Evolutionary conservation across 2,888 invertebrate species (phyloP), one percentile per base, ranked within the genome.

Genomic region (Ellobium chinense): DNA sequence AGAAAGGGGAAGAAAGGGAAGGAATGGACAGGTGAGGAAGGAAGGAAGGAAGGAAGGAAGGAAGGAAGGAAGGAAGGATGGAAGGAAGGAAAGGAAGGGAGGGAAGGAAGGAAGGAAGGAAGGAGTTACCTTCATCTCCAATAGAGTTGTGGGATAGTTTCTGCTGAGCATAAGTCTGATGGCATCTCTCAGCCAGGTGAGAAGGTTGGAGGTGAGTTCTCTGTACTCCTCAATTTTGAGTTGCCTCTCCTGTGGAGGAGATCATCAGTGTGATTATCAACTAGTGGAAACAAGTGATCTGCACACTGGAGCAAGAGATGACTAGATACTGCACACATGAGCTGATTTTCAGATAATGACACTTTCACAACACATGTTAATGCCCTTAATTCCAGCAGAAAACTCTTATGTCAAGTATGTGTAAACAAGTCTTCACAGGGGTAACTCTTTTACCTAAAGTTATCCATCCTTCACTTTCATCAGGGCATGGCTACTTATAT

Each of bases 161-260:
- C 97, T 96, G 93, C 97, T 97, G 80, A 96, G 95, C 96, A 97
- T 96, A 86, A 96, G 94, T 83, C 96, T 95, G 90, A 96, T 96
- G 92, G 97, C 97, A 94, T 98, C 97, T 88, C 96, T 95, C 91
- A 98, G 96, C 99, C 99, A 99, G 89, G 96, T 95, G 88, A 97
- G 96, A 86, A 99, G 95, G 86, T 95, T 95, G 83, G 96, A 96
- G 36, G 98, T 97, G 90, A 97, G 94, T 91, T 98, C 98, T 89
- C 97, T 95, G 94, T 98, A 99, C 91, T 98, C 97, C 88, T 97
- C 96, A 85, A 97, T 96, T 88, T 97, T 96, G 86, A 97, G 95
- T 93, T 98, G 97, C 65, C 90, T 82, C 85, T 92, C 92, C 92
- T 91, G 78, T 3, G 56, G 60, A 9, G 2, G 24, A 27, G 29